Percentiles rank a stretch among this genome's conserved stretches.
These are phyloP conservation scores for Phallusia fumigata DNA, from an alignment of 23 tunicate species.

Conservation along the genomic window DNA sequence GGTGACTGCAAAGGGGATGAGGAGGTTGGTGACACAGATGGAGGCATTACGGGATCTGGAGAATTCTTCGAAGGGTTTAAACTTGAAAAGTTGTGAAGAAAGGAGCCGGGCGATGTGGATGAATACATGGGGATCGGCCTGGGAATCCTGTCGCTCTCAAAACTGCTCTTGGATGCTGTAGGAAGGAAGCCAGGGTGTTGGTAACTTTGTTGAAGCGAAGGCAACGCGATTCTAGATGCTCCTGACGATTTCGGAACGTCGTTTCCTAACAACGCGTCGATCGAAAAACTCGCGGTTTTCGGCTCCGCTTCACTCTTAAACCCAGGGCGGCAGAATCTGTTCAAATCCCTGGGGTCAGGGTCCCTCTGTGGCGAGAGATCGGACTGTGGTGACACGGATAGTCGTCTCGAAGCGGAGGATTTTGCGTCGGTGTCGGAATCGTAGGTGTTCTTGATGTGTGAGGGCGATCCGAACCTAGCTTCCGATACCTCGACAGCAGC, in stretches of 20 bases:
- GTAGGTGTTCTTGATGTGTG: background rate
- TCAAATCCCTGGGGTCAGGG: background rate
- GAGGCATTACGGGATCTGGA: background rate
- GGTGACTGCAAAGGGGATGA: background rate
- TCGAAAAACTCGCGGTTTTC: slow-evolving; percentile 44
- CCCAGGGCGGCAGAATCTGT: background rate
- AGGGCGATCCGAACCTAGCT: slow-evolving; percentile 9
- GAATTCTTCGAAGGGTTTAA: background rate
- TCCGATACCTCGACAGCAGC: background rate
- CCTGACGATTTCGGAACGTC: slow-evolving; percentile 1
- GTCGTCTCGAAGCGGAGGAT: slow-evolving; percentile 3
- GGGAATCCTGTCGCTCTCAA: background rate
- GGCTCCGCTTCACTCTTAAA: background rate
- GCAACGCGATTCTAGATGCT: background rate
- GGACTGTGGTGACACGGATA: background rate
- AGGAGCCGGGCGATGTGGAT: background rate
- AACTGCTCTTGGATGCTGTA: background rate
- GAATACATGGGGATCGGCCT: slow-evolving; percentile 1
- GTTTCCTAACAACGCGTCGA: slow-evolving; percentile 25
- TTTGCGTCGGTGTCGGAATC: slow-evolving; percentile 20
- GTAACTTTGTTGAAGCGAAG: background rate
- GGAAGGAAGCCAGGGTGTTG: background rate
- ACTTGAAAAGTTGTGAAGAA: background rate
- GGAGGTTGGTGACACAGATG: background rate
- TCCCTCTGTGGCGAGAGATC: slow-evolving; percentile 5